These are phyloP conservation scores for Chloromyia formosa DNA, from an alignment of 2,888 invertebrate species.

Conservation along the genomic window DNA sequence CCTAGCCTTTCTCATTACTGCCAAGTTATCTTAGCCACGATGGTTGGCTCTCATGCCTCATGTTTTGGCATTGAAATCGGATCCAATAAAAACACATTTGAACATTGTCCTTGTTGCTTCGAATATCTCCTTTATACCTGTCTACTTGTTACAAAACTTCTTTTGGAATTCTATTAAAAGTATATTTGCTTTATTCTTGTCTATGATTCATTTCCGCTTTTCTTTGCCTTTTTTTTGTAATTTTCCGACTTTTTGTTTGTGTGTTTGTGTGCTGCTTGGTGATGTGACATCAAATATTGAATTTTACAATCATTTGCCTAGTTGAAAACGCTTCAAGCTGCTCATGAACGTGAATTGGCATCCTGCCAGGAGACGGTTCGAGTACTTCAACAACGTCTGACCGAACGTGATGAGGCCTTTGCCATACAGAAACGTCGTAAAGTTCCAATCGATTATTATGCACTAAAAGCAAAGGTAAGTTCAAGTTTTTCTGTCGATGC, in stretches of 20 bases:
- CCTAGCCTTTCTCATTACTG: too few species aligned
- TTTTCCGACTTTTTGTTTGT: slow-evolving; percentile 1
- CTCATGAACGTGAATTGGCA: slow-evolving; percentile 75
- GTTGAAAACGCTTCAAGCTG: slow-evolving; percentile 78
- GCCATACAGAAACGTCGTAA: slow-evolving; percentile 63
- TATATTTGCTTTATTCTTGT: too few species aligned
- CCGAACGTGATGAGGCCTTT: slow-evolving; percentile 62
- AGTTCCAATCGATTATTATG: slow-evolving; percentile 64
- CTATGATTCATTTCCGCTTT: neutral
- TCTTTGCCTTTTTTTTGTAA: neutral
- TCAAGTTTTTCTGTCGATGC: slow-evolving; percentile 27
- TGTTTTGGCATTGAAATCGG: too few species aligned
- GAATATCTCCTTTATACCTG: too few species aligned
- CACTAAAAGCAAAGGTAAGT: slow-evolving; percentile 63
- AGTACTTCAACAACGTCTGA: slow-evolving; percentile 61
- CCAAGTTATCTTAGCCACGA: too few species aligned
- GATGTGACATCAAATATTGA: slow-evolving; percentile 8
- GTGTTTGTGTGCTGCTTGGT: slow-evolving; percentile 44
- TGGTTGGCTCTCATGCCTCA: too few species aligned
- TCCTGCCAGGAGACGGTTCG: slow-evolving; percentile 63
- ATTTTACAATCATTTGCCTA: slow-evolving; percentile 57
- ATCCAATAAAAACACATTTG: too few species aligned
- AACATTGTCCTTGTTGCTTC: too few species aligned
- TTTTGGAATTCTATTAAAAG: too few species aligned
- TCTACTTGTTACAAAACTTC: too few species aligned